phyloP scores from a whole-genome alignment of 2,888 invertebrate genomes.

The Mimumesa dahlbomi region DNA sequence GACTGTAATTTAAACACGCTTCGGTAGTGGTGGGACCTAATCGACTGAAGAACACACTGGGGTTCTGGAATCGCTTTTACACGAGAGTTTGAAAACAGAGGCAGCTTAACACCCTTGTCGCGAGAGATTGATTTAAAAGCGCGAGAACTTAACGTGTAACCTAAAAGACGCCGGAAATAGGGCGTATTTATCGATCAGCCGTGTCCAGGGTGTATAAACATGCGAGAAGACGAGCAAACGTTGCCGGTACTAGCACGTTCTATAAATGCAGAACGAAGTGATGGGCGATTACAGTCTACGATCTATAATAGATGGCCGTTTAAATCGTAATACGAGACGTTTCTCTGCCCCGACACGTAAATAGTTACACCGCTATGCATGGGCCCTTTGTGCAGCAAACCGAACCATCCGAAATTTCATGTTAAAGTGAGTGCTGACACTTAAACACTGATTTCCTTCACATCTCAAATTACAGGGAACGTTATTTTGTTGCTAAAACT shows the following conservation, averaged over 20 bases:
- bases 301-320: conserved; percentile 50
- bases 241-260: conserved; percentile 2
- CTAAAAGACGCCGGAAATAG: conserved; percentile 41
- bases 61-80: no score
- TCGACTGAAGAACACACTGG: no score
- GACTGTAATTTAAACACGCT: no score
- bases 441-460: conserved; percentile 28
- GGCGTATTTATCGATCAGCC: conserved; percentile 51
- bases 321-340: conserved; percentile 38
- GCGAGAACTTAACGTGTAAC: no score
- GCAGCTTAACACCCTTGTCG: no score
- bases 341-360: conserved; percentile 21
- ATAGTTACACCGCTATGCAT: conserved; percentile 29
- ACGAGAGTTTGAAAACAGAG: no score
- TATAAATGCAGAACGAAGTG: conserved; percentile 24
- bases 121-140: no score
- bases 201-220: conserved; percentile 6
- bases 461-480: conserved; percentile 33
- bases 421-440: conserved; percentile 36
- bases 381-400: conserved; percentile 24
- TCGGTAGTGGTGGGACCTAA: no score
- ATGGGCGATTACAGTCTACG: conserved; percentile 45
- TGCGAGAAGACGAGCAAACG: conserved; percentile 10
- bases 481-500: not conserved
- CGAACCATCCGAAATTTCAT: conserved; percentile 22